Evolutionary conservation across 2,797 vertebrate species (phyloP), one percentile per base, ranked within the genome.

Genomic region (Dicrostonyx torquatus): DNA sequence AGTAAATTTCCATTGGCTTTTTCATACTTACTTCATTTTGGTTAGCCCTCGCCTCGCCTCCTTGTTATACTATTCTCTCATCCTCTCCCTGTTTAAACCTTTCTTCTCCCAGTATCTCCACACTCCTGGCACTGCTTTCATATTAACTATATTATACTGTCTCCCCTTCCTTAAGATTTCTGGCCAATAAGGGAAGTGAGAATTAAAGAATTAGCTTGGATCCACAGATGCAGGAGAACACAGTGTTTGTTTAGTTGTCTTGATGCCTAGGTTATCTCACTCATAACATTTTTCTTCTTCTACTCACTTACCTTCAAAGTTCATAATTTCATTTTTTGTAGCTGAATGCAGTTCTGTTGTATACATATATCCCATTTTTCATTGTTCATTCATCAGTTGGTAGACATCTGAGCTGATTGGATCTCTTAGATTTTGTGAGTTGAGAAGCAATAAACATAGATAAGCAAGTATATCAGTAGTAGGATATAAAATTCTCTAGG

Each of bases 91-190:
- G 20, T 60, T 80, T 43, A 60, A 73, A 40, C 14, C 37, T 82
- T 80, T 60, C 24, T 43, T 29, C 58, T 83, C 29, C 26, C 58
- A 12, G 4, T 20, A 31, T 31, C 40, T 20, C 37, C 17, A 15
- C 37, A 64, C 5, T 8, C 1, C 8, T 0, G 1, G 15, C 2
- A 34, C 5, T 20, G 10, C 29, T 43, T 76, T 64, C 40, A 83
- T 64, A 22, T 45, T 64, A 43, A 15, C 40, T 20, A 31, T 20
- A 43, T 40, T 62, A 45, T 34, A 64, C 43, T 83, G 6, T 45
- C 10, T 62, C 17, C 37, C 58, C 80, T 64, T 10, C 24, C 5
- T 64, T 31, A 45, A 34, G 26, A 45, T 12, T 64, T 34, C 5
- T 22, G 37, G 15, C 17, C 24, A 20, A 5, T 31, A 12, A 26